Evolutionary conservation across 2,113 vertebrate species (phyloP), one percentile per base, ranked within the genome.

Genomic region (Ptychochromis oligacanthus): DNA sequence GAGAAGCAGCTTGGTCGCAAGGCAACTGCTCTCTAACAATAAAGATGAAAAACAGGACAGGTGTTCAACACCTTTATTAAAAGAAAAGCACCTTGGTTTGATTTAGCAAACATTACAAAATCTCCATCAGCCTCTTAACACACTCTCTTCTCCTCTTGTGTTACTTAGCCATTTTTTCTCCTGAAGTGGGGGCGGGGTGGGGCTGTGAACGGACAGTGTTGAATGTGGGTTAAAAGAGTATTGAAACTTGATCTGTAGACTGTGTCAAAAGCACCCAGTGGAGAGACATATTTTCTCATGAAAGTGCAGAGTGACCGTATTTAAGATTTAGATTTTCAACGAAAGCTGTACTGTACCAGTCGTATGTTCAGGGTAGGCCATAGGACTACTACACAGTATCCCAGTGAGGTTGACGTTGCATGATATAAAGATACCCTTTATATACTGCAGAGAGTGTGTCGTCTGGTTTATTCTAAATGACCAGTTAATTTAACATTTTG

Each of bases 201-300:
- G 20, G 56, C 49, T 31, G 5, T 40, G 58, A 72, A 75, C 31
- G 12, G 7, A 26, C 17, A 3, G 55, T 79, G 31, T 17, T 76
- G 13, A 74, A 77, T 67, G 60, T 1, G 2, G 52, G 60, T 31
- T 31, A 4, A 31, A 31, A 31, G 28, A 31, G 28, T 31, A 31
- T 79, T 87, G 80, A 80, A 87, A 82, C 52, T 67, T 11, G 61
- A 88, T 60, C 80, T 80, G 60, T 64, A 67, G 80, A 83, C 77
- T 81, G 82, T 78, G 75, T 74, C 28, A 56, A 17, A 59, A 60
- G 26, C 59, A 62, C 54, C 70, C 10, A 18, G 64, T 75, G 20
- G 62, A 36, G 36, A 83, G 20, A 56, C 36, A 78, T 56, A 4
- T 40, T 76, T 72, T 57, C 49, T 75, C 61, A 55, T 67, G 28